Conservation (phyloP, 2,797 vertebrate genomes). For the Graptemys geographica region DNA sequence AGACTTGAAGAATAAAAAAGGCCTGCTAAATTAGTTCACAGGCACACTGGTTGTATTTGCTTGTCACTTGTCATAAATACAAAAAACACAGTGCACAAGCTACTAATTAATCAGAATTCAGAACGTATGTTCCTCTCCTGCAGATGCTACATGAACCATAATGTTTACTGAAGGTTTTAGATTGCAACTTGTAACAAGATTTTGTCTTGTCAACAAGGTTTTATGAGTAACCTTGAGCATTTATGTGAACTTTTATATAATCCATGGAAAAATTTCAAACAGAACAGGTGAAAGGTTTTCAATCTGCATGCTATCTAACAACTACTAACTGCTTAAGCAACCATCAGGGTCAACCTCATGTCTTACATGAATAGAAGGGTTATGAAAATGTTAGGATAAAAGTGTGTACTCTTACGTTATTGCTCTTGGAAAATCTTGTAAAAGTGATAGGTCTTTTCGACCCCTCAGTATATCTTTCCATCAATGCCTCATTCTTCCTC, state of each 20-base stretch:
- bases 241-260: background rate
- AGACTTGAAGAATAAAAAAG: constrained; percentile 32
- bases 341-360: background rate
- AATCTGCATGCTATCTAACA: background rate
- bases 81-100: background rate
- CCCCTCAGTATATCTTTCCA: background rate
- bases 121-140: background rate
- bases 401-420: background rate
- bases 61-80: constrained; percentile 24
- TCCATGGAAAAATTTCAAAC: background rate
- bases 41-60: constrained; percentile 37
- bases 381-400: background rate
- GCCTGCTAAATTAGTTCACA: constrained; percentile 49
- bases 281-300: background rate
- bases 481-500: background rate
- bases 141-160: background rate
- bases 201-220: background rate
- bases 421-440: background rate
- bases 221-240: background rate
- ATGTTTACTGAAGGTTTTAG: background rate
- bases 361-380: background rate
- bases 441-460: background rate
- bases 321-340: background rate
- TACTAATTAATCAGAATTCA: background rate
- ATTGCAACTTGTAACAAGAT: background rate